Evolutionary conservation across 2,113 vertebrate genomes (phyloP).

Genomic region (Alosa alosa): DNA sequence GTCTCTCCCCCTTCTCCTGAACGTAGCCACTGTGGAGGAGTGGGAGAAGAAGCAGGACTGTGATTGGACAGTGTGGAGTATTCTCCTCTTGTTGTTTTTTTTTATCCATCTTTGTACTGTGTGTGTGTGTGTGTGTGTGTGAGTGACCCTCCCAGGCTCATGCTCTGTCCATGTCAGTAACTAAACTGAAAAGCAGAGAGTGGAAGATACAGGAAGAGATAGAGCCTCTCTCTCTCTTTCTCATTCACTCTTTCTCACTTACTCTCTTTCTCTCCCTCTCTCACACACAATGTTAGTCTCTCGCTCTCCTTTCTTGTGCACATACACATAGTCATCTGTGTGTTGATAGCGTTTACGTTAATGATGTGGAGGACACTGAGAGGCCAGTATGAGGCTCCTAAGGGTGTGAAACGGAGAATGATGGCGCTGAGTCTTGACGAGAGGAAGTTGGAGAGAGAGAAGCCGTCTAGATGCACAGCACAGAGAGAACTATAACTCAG

Average conservation of each 20-base stretch:
- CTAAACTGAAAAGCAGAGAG: slow-evolving; percentile 15
- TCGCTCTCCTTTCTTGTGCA: slow-evolving; percentile 36
- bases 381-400: background rate
- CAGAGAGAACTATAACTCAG: too few species aligned
- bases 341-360: slow-evolving; percentile 8
- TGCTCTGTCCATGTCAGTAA: background rate
- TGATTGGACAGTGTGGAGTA: too few species aligned
- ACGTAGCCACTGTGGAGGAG: background rate
- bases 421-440: background rate
- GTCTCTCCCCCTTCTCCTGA: background rate
- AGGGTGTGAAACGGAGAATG: too few species aligned
- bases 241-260: slow-evolving; percentile 5
- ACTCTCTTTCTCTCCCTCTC: slow-evolving; percentile 21
- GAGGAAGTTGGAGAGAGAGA: background rate
- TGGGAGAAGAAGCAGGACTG: too few species aligned
- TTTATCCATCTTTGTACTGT: too few species aligned
- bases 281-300: slow-evolving; percentile 26
- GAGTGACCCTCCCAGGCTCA: background rate
- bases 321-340: background rate
- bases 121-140: too few species aligned
- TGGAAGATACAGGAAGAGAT: slow-evolving; percentile 45
- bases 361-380: background rate
- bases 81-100: too few species aligned
- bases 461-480: too few species aligned
- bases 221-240: slow-evolving; percentile 18